Evolutionary conservation across 2,797 vertebrate species (phyloP).

Genomic region (Micromesistius poutassou): DNA sequence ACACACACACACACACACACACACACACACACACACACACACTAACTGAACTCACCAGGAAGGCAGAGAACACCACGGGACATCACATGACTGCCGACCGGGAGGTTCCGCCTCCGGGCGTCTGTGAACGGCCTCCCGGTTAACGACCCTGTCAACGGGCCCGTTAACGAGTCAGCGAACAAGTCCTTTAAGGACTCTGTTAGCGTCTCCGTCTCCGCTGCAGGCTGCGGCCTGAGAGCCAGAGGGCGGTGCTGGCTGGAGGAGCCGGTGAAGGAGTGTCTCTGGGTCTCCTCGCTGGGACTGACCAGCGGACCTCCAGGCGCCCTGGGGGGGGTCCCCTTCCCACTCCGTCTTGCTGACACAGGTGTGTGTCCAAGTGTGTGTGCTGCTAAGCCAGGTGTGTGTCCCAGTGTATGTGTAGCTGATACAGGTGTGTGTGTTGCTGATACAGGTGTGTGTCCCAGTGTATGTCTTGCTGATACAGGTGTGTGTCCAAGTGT

Average conservation of each 20-base stretch:
- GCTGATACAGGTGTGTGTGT: background rate
- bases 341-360: background rate
- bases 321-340: background rate
- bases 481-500: too few species aligned
- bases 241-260: background rate
- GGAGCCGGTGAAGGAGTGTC: background rate
- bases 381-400: background rate
- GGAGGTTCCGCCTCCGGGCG: background rate
- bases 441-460: background rate
- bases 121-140: background rate
- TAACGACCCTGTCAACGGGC: background rate
- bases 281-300: background rate
- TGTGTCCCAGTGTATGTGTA: background rate
- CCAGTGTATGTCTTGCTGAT: background rate
- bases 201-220: background rate
- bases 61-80: background rate
- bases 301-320: background rate
- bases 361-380: background rate
- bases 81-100: background rate
- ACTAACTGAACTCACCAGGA: background rate
- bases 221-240: background rate
- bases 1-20: conserved; percentile 22
- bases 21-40: conserved; percentile 10
- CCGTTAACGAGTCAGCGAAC: background rate
- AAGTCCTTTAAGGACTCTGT: background rate